These are phyloP conservation scores for Nyctibius bracteatus DNA, from an alignment of 2,113 vertebrate genomes.

Conservation along the genomic window DNA sequence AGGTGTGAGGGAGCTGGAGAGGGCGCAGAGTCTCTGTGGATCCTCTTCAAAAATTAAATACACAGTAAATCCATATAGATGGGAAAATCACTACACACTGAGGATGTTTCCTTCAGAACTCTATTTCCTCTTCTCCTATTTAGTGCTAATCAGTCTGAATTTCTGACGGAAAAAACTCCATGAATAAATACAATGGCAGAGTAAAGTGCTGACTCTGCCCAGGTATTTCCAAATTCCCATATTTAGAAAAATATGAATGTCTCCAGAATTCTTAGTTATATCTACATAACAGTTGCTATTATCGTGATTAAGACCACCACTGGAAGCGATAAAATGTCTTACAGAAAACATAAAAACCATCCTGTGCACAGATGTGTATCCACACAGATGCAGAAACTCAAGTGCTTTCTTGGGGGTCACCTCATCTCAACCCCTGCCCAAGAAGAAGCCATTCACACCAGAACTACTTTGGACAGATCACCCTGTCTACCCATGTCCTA, in stretches of 20 bases:
- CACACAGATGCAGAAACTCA: background rate
- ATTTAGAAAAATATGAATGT: background rate
- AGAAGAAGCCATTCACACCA: background rate
- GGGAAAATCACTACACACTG: background rate
- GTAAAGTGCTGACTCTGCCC: background rate
- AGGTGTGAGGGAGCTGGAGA: background rate
- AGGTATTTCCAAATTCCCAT: background rate
- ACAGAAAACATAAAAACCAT: background rate
- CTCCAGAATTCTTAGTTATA: background rate
- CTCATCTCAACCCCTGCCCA: background rate
- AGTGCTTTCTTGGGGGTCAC: background rate
- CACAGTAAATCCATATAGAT: background rate
- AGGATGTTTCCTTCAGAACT: background rate
- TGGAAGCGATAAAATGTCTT: background rate
- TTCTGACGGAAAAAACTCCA: background rate
- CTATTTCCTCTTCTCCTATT: background rate
- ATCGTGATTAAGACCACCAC: background rate
- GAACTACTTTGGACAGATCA: background rate
- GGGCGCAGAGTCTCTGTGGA: background rate
- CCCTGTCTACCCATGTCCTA: rapidly evolving
- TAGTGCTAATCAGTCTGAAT: background rate
- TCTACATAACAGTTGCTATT: background rate
- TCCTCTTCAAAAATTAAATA: background rate
- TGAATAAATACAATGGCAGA: background rate
- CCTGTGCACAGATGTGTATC: background rate